These are phyloP conservation scores for Centroberyx gerrardi DNA, from an alignment of 2,797 vertebrate genomes.

Conservation along the genomic window DNA sequence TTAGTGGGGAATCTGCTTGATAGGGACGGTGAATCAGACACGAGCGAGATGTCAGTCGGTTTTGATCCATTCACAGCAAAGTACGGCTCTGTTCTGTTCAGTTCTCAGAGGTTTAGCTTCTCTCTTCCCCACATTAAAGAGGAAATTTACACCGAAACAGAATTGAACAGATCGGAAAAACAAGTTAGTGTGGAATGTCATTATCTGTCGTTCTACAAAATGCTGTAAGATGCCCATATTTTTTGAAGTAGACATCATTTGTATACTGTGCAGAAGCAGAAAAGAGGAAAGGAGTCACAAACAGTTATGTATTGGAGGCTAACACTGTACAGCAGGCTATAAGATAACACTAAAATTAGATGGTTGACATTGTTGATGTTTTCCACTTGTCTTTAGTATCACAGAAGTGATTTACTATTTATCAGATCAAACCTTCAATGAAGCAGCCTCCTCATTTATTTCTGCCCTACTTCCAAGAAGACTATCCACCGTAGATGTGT, in stretches of 20 bases:
- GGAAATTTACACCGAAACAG: neutral
- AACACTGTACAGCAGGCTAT: neutral
- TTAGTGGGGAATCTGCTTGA: neutral
- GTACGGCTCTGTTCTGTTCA: neutral
- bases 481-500: constrained; percentile 1
- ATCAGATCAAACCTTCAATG: neutral
- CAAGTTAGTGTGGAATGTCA: neutral
- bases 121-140: neutral
- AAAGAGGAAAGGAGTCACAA: neutral
- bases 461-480: neutral
- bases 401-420: neutral
- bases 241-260: neutral
- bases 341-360: too few relatives aligned
- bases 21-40: neutral
- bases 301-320: neutral
- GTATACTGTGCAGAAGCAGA: neutral
- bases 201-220: neutral
- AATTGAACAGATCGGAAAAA: neutral
- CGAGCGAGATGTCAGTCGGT: neutral
- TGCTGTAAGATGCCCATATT: too few relatives aligned
- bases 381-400: neutral
- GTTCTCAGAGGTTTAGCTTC: neutral
- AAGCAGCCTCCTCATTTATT: constrained; percentile 4
- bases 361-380: neutral
- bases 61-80: neutral